Conservation (phyloP, 2,888 invertebrate genomes). For the Leucoma salicis region DNA sequence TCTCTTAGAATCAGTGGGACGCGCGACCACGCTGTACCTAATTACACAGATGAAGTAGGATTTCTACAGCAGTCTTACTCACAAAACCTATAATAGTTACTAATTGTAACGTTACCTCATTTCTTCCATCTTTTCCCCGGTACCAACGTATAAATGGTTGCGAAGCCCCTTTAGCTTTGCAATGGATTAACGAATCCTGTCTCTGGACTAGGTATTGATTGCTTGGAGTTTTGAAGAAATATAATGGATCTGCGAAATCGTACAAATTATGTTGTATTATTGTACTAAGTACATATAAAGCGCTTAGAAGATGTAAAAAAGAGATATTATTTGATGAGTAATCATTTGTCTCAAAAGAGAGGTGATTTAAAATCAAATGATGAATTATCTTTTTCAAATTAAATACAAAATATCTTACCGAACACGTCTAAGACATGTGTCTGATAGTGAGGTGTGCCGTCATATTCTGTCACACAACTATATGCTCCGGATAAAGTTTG, state of each 20-base stretch:
- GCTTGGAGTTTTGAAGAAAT: constrained; percentile 41
- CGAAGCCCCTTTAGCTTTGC: constrained; percentile 52
- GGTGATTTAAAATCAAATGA: too few species aligned
- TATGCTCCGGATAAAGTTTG: constrained; percentile 58
- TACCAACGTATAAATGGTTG: constrained; percentile 53
- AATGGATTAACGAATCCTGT: constrained; percentile 47
- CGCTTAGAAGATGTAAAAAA: too few species aligned
- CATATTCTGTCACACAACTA: constrained; percentile 50
- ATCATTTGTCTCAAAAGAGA: too few species aligned
- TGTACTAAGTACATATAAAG: too few species aligned
- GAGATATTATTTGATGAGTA: too few species aligned
- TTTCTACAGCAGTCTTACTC: too few species aligned
- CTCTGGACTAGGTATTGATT: constrained; percentile 51
- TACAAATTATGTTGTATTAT: too few species aligned
- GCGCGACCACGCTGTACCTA: too few species aligned
- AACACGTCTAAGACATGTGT: constrained; percentile 52
- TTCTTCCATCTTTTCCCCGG: constrained; percentile 41
- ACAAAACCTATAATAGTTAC: too few species aligned
- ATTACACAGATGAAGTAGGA: too few species aligned
- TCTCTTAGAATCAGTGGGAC: too few species aligned
- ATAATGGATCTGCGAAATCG: constrained; percentile 50
- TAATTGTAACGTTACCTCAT: constrained; percentile 27
- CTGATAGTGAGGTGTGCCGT: constrained; percentile 40
- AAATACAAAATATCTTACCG: constrained; percentile 47
- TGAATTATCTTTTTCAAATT: too few species aligned